Conservation (phyloP, 2,797 vertebrate species). For the Tiaroga cobitis region DNA sequence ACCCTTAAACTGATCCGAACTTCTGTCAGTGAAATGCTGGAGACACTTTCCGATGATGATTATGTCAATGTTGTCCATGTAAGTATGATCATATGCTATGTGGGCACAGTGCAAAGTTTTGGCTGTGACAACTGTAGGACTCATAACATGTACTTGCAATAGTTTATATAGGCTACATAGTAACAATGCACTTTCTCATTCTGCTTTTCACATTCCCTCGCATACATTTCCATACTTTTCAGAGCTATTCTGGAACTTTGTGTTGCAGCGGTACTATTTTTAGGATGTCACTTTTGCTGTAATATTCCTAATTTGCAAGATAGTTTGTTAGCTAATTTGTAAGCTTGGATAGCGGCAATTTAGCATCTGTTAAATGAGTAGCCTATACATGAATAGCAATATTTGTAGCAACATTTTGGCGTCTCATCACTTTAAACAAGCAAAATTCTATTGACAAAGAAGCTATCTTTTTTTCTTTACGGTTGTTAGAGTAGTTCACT, state of each 20-base stretch:
- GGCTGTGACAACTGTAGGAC: background rate
- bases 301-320: background rate
- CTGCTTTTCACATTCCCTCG: background rate
- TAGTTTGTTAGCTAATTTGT: background rate
- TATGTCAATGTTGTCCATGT: slow-evolving; percentile 99
- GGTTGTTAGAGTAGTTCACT: background rate
- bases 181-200: background rate
- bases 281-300: background rate
- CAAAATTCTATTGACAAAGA: background rate
- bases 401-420: background rate
- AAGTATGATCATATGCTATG: slow-evolving; percentile 72
- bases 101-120: background rate
- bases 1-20: slow-evolving; percentile 96
- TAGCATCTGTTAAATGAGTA: background rate
- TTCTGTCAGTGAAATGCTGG: slow-evolving; percentile 96
- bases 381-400: background rate
- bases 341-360: background rate
- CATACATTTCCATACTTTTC: background rate
- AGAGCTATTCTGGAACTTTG: background rate
- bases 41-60: slow-evolving; percentile 96
- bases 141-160: background rate
- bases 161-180: background rate
- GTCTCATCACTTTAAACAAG: background rate
- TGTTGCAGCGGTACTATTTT: background rate
- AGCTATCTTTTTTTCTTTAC: background rate